These are phyloP conservation scores for Etheostoma perlongum DNA, from an alignment of 2,797 vertebrate species.

Conservation along the genomic window DNA sequence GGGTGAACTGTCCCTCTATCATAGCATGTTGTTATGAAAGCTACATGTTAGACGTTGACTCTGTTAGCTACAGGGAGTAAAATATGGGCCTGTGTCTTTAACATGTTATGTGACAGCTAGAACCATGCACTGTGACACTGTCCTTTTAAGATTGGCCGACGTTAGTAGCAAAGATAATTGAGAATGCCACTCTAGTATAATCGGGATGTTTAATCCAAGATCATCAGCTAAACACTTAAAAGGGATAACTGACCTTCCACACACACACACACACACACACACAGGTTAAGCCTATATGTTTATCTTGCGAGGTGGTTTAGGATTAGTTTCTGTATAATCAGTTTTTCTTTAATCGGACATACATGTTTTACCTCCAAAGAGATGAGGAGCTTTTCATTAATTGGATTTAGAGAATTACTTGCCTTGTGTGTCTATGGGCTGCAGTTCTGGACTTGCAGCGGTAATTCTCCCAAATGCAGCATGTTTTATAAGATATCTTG, in stretches of 20 bases:
- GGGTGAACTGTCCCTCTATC: not conserved
- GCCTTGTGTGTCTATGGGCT: conserved; percentile 35
- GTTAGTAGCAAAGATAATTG: conserved; percentile 44
- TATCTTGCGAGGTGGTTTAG: conserved; percentile 39
- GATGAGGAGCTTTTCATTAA: conserved; percentile 65
- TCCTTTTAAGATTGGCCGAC: conserved; percentile 41
- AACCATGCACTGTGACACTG: conserved; percentile 41
- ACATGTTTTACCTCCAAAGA: conserved; percentile 56
- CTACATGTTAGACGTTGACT: conserved; percentile 12
- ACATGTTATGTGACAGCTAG: conserved; percentile 50
- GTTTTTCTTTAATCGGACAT: conserved; percentile 60
- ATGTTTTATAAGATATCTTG: conserved; percentile 33
- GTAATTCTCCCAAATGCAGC: conserved; percentile 38
- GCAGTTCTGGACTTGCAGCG: conserved; percentile 22
- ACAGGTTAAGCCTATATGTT: conserved; percentile 40
- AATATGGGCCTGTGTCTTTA: conserved; percentile 23
- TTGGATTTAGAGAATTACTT: conserved; percentile 67
- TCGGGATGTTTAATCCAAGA: conserved; percentile 38
- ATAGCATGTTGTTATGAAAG: conserved; percentile 8
- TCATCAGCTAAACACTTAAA: conserved; percentile 21
- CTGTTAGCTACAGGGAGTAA: conserved; percentile 29
- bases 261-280: conserved; percentile 16
- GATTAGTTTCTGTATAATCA: conserved; percentile 61
- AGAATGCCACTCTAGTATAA: conserved; percentile 35
- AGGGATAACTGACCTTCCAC: conserved; percentile 1